Percentiles rank a stretch among this genome's conserved stretches.
phyloP scores from a whole-genome alignment of 64 coral and sea anemone genomes.

The Exaiptasia diaphana region DNA sequence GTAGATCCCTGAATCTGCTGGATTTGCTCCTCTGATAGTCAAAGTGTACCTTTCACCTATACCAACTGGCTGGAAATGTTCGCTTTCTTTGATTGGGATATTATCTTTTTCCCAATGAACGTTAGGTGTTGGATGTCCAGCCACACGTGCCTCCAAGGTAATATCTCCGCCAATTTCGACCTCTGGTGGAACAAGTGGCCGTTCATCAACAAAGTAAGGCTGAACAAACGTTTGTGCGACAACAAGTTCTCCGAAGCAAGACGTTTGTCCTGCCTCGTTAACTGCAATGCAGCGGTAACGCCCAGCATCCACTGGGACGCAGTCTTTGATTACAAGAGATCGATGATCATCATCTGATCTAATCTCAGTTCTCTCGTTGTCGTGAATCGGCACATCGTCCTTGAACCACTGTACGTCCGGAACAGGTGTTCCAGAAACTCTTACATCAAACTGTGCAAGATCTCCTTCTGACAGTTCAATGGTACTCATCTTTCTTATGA shows the following conservation, averaged over 20 bases:
- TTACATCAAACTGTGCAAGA: conserved; percentile 70
- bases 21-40: conserved; percentile 67
- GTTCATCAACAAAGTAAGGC: conserved; percentile 57
- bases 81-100: conserved; percentile 45
- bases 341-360: conserved; percentile 81
- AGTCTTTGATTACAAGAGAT: conserved; percentile 64
- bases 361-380: conserved; percentile 51
- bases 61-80: conserved; percentile 46
- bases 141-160: conserved; percentile 73
- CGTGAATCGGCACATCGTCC: conserved; percentile 40
- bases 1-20: conserved; percentile 82
- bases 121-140: conserved; percentile 67
- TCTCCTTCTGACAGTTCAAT: conserved; percentile 79
- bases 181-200: conserved; percentile 52
- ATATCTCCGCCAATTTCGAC: conserved; percentile 70
- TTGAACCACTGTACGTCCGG: conserved; percentile 76
- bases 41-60: conserved; percentile 73
- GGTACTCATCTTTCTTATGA: conserved; percentile 63
- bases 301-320: conserved; percentile 61
- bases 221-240: conserved; percentile 52
- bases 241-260: conserved; percentile 63
- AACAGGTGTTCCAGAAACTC: conserved; percentile 80
- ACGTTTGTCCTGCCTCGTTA: conserved; percentile 72
- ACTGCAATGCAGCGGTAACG: conserved; percentile 58
- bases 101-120: conserved; percentile 95